phyloP scores from a whole-genome alignment of 1,140 invertebrate genomes.

The Popillia japonica region DNA sequence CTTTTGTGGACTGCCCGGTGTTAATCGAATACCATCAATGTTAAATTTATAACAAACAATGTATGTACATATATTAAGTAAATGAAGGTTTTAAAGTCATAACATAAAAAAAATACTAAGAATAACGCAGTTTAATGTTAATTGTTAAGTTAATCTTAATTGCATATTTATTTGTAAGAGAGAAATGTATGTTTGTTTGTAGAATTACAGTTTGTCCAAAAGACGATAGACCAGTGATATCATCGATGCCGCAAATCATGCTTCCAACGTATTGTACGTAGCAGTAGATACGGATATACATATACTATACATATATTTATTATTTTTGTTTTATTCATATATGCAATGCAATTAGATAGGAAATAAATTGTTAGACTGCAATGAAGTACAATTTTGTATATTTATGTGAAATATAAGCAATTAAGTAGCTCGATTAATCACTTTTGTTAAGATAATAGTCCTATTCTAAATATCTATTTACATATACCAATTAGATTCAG shows the following conservation, averaged over 20 bases:
- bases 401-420: neutral
- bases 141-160: neutral
- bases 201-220: constrained; percentile 69
- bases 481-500: too few relatives aligned
- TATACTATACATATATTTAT: constrained; percentile 14
- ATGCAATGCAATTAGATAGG: constrained; percentile 33
- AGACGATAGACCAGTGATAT: constrained; percentile 64
- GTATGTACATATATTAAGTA: too few relatives aligned
- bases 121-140: too few relatives aligned
- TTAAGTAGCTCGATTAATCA: too few relatives aligned
- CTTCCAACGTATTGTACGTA: constrained; percentile 51
- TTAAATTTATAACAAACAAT: too few relatives aligned
- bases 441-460: too few relatives aligned
- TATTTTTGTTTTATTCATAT: neutral
- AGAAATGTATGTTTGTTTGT: constrained; percentile 52
- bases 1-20: too few relatives aligned
- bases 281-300: neutral
- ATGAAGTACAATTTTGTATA: neutral
- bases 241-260: constrained; percentile 49
- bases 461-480: too few relatives aligned
- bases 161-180: neutral
- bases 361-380: neutral
- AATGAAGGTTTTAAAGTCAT: too few relatives aligned
- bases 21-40: too few relatives aligned
- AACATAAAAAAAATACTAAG: too few relatives aligned